phyloP scores from a whole-genome alignment of 1,140 invertebrate genomes.

The Orchesella cincta region DNA sequence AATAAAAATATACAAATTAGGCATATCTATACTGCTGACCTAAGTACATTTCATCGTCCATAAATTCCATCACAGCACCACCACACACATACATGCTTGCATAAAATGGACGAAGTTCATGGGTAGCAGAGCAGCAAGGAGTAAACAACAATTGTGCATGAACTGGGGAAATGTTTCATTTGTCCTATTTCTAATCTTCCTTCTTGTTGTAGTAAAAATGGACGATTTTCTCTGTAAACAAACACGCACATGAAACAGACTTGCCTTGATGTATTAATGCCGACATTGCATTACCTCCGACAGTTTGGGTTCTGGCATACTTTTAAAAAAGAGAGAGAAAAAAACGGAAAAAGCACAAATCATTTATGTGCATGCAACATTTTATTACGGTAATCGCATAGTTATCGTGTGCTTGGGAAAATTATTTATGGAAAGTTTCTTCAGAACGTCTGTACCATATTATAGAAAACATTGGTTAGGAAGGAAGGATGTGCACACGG shows the following conservation, averaged over 20 bases:
- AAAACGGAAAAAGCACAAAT: background rate
- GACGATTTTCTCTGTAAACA: background rate
- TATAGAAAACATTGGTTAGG: too few relatives aligned
- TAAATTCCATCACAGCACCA: background rate
- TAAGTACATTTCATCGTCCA: constrained; percentile 1
- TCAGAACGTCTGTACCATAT: background rate
- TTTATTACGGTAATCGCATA: background rate
- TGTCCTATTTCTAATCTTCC: background rate
- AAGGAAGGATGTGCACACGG: background rate
- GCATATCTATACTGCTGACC: background rate
- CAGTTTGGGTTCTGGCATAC: background rate
- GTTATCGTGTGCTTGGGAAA: background rate
- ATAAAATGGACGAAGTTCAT: background rate
- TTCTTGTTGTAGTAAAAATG: background rate
- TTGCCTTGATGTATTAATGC: background rate
- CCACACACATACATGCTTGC: background rate
- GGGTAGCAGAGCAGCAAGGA: background rate
- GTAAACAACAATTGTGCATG: too few relatives aligned
- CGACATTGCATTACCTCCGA: background rate
- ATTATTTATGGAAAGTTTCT: background rate
- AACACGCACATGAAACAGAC: background rate
- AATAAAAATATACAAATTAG: background rate
- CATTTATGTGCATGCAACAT: background rate
- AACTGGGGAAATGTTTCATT: background rate
- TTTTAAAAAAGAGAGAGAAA: background rate